These are phyloP conservation scores for Nymphicus hollandicus DNA, from an alignment of 2,113 vertebrate species.

Conservation along the genomic window DNA sequence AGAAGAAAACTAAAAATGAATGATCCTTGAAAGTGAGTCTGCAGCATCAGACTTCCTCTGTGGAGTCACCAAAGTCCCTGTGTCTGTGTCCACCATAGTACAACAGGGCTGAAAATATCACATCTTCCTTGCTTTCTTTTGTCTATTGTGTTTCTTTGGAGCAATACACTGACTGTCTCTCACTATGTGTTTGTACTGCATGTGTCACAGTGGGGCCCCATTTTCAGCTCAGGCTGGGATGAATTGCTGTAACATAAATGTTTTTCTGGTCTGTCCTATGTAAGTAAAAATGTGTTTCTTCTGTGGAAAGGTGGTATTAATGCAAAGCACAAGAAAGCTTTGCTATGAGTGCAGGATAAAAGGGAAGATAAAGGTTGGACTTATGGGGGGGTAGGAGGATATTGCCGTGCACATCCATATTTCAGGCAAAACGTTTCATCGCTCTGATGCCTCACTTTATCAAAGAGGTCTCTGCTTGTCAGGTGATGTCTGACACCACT, in stretches of 20 bases:
- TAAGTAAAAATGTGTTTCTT: background rate
- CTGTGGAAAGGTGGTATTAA: background rate
- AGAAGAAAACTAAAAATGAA: background rate
- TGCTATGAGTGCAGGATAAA: background rate
- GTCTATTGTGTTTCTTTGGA: background rate
- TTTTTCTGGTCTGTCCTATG: background rate
- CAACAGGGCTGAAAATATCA: background rate
- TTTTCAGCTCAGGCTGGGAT: background rate
- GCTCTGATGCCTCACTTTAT: fast-evolving
- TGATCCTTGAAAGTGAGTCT: background rate
- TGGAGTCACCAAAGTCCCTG: background rate
- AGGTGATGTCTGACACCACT: background rate
- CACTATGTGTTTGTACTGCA: background rate
- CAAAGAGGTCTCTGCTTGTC: background rate
- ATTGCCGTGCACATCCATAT: background rate
- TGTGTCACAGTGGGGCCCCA: background rate
- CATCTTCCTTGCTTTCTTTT: background rate
- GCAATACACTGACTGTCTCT: background rate
- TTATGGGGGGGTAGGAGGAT: background rate
- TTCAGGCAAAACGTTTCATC: background rate
- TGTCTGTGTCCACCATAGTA: background rate
- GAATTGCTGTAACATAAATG: background rate
- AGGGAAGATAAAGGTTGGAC: background rate
- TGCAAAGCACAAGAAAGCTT: background rate
- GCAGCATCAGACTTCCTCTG: background rate